Base-by-base conservation (phyloP, 2,888 invertebrate genomes). In the Notodonta ziczac region DNA sequence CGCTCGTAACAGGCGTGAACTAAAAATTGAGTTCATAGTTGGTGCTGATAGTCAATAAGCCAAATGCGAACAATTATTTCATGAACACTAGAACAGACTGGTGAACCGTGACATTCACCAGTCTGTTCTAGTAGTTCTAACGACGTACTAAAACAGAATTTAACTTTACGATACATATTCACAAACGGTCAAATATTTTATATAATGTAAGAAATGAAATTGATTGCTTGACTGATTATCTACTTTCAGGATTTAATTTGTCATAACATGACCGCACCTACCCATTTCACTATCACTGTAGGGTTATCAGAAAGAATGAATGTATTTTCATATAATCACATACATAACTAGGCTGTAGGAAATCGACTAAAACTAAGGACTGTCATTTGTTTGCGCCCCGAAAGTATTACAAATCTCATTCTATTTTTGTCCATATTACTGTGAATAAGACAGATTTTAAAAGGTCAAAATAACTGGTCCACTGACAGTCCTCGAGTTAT, bases 21-120 rank as follows among this genome's bases (percentile, higher is more conserved):
- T 63, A 61, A 67, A 60, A 57, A 69, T 72, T 77, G 66, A 66
- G 67, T 80, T 79, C 68, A 70, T 71, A 56, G 71, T 79, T 74
- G 84, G 84, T 84, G 84, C 84, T 84, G 77, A 2, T 24, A 77
- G 74, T 63, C 61, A 69, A 69, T 70, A 79, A 72, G 63, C 65
- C 56, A 65, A 65, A 4, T 67, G 35, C 35, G 35, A 65, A 70
- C 58, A 60, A 70, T 61, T 68, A 69, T 71, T 76, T 60, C 60
- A 78, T 70, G 71, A 63, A 74, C 71, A 65, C 81, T 81, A 24
- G 24, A 24, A 24, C 24, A 2, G 24, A 24, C 24, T 24, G n/a
- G n/a, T n/a, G n/a, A n/a, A n/a, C n/a, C n/a, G n/a, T n/a, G n/a
- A n/a, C n/a, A n/a, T n/a, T n/a, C n/a, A n/a, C n/a, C n/a, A n/a